phyloP scores from a whole-genome alignment of 2,888 invertebrate species.

The Yponomeuta cagnagella region DNA sequence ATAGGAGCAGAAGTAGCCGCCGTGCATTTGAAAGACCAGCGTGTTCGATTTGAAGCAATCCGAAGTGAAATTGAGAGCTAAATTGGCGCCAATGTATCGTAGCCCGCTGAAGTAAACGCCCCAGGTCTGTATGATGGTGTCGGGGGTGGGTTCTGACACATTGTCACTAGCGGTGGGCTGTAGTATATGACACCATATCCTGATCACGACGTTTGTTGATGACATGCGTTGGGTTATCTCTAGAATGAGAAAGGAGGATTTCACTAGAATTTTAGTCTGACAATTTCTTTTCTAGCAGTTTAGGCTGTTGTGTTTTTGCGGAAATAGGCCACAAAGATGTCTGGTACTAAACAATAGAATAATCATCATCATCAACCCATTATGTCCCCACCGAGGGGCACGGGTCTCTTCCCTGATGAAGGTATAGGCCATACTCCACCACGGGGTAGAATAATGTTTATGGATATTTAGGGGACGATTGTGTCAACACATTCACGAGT shows the following conservation, averaged over 20 bases:
- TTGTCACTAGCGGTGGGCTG: constrained; percentile 33
- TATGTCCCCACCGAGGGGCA: too few species aligned
- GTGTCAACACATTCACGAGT: too few species aligned
- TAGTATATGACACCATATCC: constrained; percentile 64
- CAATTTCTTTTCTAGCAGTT: too few species aligned
- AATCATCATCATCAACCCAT: too few species aligned
- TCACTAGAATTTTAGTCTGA: background rate
- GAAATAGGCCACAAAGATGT: too few species aligned
- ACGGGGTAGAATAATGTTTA: too few species aligned
- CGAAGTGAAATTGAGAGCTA: constrained; percentile 80
- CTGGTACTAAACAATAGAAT: too few species aligned
- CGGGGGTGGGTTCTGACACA: constrained; percentile 43
- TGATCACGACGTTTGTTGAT: constrained; percentile 61
- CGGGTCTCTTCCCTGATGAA: too few species aligned
- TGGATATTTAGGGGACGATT: too few species aligned
- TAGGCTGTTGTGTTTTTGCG: too few species aligned
- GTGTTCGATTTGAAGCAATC: constrained; percentile 82
- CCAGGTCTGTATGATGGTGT: constrained; percentile 85
- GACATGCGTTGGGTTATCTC: constrained; percentile 67
- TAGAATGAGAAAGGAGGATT: constrained; percentile 32
- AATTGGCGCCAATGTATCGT: constrained; percentile 82
- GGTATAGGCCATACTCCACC: too few species aligned
- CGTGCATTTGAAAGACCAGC: constrained; percentile 90
- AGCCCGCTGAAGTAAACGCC: constrained; percentile 90
- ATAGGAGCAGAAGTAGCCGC: constrained; percentile 86